Base-by-base conservation (phyloP, 2,888 invertebrate species). In the Thumatha senex region DNA sequence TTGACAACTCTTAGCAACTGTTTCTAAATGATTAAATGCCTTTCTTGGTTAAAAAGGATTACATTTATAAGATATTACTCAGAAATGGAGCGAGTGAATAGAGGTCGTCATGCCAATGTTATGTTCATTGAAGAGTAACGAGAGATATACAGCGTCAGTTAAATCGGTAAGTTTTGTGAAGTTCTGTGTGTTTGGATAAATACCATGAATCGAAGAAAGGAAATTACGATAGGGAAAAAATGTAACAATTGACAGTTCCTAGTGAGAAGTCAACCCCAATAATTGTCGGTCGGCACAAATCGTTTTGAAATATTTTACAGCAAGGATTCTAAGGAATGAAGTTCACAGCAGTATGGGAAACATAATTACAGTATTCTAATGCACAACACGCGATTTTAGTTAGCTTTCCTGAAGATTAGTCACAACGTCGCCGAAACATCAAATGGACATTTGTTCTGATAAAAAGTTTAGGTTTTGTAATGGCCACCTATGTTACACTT, bases 391-490 rank as follows among this genome's bases (percentile, higher is more conserved):
- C 72, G 74, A 84, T 81, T 83, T 78, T 67, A 77, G 77, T 75
- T 74, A 77, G 72, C 70, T 81, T 82, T 78, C 67, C 67, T 67
- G 74, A 79, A 74, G 80, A 90, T 89, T 87, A 89, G 88, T 87
- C 89, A 89, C 89, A 89, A 88, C 88, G 89, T 90, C 90, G 90
- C 90, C 90, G 89, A 90, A 91, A 90, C 91, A 91, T 90, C 91
- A 89, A 89, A 85, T 89, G 87, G 91, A 90, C 89, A 89, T 89
- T 90, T 84, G 88, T 88, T 83, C 86, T 80, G 89, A 86, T 89
- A 89, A 89, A 90, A 90, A 90, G 87, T 89, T 91, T 89, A 87
- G 87, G 84, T 88, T 89, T 91, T 89, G 91, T 90, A 91, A 91
- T 91, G 91, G 91, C 91, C 90, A 90, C 90, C 90, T 86, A 87